Evolutionary conservation across 2,888 invertebrate species (phyloP).

Genomic region (Drosophila falleni): DNA sequence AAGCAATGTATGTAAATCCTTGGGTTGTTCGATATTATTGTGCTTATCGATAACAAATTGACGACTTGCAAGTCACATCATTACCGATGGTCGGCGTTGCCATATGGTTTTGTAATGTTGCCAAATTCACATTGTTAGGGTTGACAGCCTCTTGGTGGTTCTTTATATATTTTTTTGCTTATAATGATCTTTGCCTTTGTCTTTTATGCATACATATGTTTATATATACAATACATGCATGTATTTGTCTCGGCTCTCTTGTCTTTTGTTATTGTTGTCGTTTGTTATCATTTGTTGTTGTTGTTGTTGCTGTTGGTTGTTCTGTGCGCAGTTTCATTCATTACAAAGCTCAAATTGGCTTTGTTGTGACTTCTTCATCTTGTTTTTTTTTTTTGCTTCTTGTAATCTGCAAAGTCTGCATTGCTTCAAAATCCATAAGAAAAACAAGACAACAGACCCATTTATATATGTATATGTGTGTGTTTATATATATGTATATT

Average conservation of each 20-base stretch:
- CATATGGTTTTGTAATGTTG: conserved; percentile 7
- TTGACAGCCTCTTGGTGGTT: conserved; percentile 41
- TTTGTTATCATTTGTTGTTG: conserved; percentile 17
- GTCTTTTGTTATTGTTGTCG: conserved; percentile 23
- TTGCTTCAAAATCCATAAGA: conserved; percentile 68
- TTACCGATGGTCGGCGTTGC: too few species aligned
- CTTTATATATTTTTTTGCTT: conserved; percentile 16
- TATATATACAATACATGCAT: not conserved
- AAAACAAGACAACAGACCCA: conserved; percentile 17
- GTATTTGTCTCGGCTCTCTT: conserved; percentile 8
- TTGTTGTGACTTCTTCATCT: conserved; percentile 65
- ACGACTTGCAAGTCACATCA: conserved; percentile 1
- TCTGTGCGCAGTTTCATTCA: conserved; percentile 62
- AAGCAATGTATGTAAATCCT: too few species aligned
- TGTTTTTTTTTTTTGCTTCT: conserved; percentile 33
- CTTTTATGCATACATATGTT: conserved; percentile 1
- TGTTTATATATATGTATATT: not conserved
- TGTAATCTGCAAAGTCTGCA: conserved; percentile 77
- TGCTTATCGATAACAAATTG: conserved; percentile 27
- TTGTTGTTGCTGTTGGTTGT: not conserved
- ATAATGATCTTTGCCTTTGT: conserved; percentile 8
- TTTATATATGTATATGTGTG: not conserved
- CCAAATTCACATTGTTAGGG: conserved; percentile 22
- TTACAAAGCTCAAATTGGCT: conserved; percentile 69
- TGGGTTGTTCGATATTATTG: too few species aligned